phyloP scores from a whole-genome alignment of 2,113 vertebrate genomes.

The Silurus meridionalis region DNA sequence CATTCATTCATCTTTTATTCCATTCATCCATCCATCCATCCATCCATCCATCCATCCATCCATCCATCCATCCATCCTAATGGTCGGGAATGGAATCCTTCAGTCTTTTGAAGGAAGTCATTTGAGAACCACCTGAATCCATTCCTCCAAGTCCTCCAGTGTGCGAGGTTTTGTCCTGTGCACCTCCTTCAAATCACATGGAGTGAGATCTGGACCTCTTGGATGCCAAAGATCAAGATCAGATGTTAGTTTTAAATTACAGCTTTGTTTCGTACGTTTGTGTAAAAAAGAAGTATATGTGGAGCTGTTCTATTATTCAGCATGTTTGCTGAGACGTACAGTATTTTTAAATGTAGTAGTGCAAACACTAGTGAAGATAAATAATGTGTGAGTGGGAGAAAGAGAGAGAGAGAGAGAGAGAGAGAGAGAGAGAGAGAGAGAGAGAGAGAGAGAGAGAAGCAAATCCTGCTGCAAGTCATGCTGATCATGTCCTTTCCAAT shows the following conservation, averaged over 20 bases:
- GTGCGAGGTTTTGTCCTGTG: too few relatives aligned
- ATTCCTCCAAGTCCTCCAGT: too few relatives aligned
- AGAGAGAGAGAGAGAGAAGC: neutral
- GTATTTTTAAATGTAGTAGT: neutral
- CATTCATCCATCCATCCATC: too few relatives aligned
- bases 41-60: too few relatives aligned
- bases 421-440: neutral
- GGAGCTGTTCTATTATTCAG: conserved; percentile 16
- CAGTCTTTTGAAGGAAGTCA: too few relatives aligned
- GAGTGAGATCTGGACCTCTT: too few relatives aligned
- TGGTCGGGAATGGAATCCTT: too few relatives aligned
- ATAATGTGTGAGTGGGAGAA: neutral
- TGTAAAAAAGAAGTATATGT: neutral
- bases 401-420: neutral
- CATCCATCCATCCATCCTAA: too few relatives aligned
- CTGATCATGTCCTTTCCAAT: conserved; percentile 10
- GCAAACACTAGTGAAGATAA: conserved; percentile 1
- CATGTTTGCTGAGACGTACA: neutral
- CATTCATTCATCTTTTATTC: too few relatives aligned
- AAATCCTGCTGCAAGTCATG: conserved; percentile 12
- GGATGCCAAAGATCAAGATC: too few relatives aligned
- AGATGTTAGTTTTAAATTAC: neutral
- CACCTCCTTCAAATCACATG: too few relatives aligned
- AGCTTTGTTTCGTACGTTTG: neutral
- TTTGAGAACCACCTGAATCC: too few relatives aligned